phyloP scores from a whole-genome alignment of 2,113 vertebrate genomes.

The Pachycephala philippinensis region DNA sequence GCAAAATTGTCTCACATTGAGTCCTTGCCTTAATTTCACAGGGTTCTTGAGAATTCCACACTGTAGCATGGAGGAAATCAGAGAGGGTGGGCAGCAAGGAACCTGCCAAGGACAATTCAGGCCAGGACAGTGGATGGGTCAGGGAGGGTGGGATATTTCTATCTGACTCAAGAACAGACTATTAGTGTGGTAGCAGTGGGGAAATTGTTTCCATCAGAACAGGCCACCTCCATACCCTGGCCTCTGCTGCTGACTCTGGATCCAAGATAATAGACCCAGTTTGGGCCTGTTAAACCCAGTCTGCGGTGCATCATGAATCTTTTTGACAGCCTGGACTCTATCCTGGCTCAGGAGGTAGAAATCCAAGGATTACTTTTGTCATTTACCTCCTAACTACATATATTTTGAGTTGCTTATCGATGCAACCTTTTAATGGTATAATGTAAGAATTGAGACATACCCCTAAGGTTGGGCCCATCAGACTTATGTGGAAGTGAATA shows the following conservation, averaged over 20 bases:
- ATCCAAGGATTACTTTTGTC: not conserved
- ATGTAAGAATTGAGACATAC: not conserved
- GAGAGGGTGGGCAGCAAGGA: not conserved
- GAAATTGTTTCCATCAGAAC: not conserved
- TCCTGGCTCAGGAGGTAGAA: not conserved
- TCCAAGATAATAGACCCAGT: not conserved
- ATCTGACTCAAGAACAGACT: not conserved
- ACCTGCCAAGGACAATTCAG: not conserved
- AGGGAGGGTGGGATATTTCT: not conserved
- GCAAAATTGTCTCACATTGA: conserved; percentile 8
- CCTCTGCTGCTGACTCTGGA: not conserved
- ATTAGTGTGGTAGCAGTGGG: not conserved
- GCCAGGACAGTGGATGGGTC: not conserved
- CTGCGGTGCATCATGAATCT: not conserved
- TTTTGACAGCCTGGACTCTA: not conserved
- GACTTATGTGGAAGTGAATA: too few relatives aligned
- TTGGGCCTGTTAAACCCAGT: not conserved
- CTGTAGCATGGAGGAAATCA: not conserved
- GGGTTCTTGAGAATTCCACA: not conserved
- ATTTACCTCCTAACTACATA: not conserved
- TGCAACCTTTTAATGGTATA: not conserved
- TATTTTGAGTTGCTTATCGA: not conserved
- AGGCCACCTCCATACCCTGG: not conserved
- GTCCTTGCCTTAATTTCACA: conserved; percentile 17
- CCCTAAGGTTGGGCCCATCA: not conserved